phyloP scores from a whole-genome alignment of 1,140 invertebrate species.

The Onthophagus taurus region DNA sequence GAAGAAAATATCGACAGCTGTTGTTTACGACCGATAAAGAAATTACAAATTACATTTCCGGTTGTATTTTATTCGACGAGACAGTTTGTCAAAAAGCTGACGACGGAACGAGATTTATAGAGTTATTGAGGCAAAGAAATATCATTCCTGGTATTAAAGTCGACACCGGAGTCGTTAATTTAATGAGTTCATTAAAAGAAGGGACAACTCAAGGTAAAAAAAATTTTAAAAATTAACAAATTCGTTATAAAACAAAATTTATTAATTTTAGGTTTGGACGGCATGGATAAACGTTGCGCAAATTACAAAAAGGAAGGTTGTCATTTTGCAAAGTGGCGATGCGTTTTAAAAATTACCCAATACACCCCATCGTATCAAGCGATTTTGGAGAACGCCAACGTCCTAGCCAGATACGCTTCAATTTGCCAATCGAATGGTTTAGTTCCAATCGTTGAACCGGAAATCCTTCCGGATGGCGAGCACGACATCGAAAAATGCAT shows the following conservation, averaged over 20 bases:
- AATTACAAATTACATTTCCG: slow-evolving; percentile 65
- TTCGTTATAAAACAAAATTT: too few relatives aligned
- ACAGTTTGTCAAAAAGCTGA: slow-evolving; percentile 89
- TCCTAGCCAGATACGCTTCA: slow-evolving; percentile 83
- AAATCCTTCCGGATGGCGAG: slow-evolving; percentile 75
- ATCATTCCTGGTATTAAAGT: slow-evolving; percentile 88
- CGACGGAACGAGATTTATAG: slow-evolving; percentile 68
- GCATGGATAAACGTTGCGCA: slow-evolving; percentile 80
- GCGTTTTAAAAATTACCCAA: slow-evolving; percentile 83
- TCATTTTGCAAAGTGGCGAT: slow-evolving; percentile 95
- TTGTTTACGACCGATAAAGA: slow-evolving; percentile 77
- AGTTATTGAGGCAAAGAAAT: slow-evolving; percentile 63
- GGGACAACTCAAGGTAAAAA: slow-evolving; percentile 76
- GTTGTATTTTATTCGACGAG: slow-evolving; percentile 91
- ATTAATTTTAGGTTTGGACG: slow-evolving; percentile 61
- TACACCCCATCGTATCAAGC: slow-evolving; percentile 77
- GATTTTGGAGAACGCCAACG: slow-evolving; percentile 85
- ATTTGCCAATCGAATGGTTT: slow-evolving; percentile 89
- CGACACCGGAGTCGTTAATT: slow-evolving; percentile 73
- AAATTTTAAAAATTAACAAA: not conserved
- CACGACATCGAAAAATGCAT: slow-evolving; percentile 69
- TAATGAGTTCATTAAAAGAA: slow-evolving; percentile 83
- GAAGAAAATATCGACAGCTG: slow-evolving; percentile 69
- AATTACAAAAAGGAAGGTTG: slow-evolving; percentile 96
- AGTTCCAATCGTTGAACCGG: slow-evolving; percentile 92